Percentiles rank a stretch among this genome's conserved stretches.
Evolutionary conservation across 2,113 vertebrate genomes (phyloP).

Genomic region (Elaphurus davidianus): DNA sequence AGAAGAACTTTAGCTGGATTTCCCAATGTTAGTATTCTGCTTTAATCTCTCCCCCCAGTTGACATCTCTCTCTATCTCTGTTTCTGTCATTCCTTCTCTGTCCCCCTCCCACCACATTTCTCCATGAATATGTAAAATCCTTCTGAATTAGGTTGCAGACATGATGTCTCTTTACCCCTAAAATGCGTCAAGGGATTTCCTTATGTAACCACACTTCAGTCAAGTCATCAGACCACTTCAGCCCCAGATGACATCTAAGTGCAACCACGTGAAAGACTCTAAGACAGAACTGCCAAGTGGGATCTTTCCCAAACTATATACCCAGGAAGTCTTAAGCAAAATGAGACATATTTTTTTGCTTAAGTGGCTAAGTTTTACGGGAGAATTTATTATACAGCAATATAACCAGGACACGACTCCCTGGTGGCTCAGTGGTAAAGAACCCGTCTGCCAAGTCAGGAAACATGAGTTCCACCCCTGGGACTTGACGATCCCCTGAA

Average conservation of each 20-base stretch:
- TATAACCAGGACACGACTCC: not conserved
- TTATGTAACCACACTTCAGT: not conserved
- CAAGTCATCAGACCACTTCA: not conserved
- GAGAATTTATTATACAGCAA: not conserved
- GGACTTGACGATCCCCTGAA: not conserved
- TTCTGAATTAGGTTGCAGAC: not conserved
- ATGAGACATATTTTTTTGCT: not conserved
- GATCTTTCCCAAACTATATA: not conserved
- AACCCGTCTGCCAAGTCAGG: not conserved
- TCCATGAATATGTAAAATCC: not conserved
- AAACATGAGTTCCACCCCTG: not conserved
- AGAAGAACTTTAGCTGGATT: not conserved
- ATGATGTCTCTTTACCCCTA: not conserved
- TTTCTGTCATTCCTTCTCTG: not conserved
- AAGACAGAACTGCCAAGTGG: not conserved
- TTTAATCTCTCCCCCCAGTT: not conserved
- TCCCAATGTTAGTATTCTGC: not conserved
- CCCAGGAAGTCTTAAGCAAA: not conserved
- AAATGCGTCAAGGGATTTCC: not conserved
- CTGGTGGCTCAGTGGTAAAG: not conserved
- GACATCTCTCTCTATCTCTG: not conserved
- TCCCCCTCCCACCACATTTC: not conserved
- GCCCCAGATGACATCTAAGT: not conserved
- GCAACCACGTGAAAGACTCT: not conserved
- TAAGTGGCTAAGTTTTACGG: not conserved